Evolutionary conservation across 2,888 invertebrate species (phyloP).

Genomic region (Teinopalpus imperialis): DNA sequence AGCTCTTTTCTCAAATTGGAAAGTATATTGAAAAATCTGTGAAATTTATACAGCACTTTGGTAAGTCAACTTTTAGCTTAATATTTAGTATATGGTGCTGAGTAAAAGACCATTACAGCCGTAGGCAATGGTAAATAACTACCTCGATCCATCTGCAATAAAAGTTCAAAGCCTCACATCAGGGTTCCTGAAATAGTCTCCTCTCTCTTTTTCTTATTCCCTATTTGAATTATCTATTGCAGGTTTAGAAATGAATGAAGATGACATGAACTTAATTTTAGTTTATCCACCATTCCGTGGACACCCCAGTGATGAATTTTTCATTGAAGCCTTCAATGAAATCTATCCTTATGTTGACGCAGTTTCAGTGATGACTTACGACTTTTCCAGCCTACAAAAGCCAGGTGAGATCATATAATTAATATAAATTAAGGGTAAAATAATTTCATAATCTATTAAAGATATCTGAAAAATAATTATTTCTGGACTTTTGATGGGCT

Average conservation of each 20-base stretch:
- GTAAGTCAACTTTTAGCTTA: slow-evolving; percentile 53
- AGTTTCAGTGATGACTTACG: slow-evolving; percentile 98
- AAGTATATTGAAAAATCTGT: slow-evolving; percentile 87
- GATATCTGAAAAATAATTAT: too few species aligned
- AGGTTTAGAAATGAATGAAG: slow-evolving; percentile 81
- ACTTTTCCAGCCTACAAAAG: slow-evolving; percentile 91
- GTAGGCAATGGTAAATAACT: too few species aligned
- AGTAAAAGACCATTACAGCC: too few species aligned
- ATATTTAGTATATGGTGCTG: too few species aligned
- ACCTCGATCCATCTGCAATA: too few species aligned
- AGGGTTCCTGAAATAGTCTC: too few species aligned
- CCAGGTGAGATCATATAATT: slow-evolving; percentile 80
- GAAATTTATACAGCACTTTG: slow-evolving; percentile 84
- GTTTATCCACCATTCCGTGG: slow-evolving; percentile 91
- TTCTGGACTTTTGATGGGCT: too few species aligned
- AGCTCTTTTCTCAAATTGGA: slow-evolving; percentile 90
- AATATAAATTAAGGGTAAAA: too few species aligned
- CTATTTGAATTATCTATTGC: slow-evolving; percentile 41
- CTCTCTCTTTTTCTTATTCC: too few species aligned
- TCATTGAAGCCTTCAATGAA: slow-evolving; percentile 87
- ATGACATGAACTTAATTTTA: slow-evolving; percentile 84
- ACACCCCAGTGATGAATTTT: slow-evolving; percentile 85
- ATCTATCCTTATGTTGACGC: slow-evolving; percentile 90
- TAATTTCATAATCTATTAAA: too few species aligned
- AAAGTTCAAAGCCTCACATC: too few species aligned